A percentile compares a stretch with the other conserved stretches of the same genome.
Conservation (phyloP, 2,888 invertebrate species). For the Dione vanillae region DNA sequence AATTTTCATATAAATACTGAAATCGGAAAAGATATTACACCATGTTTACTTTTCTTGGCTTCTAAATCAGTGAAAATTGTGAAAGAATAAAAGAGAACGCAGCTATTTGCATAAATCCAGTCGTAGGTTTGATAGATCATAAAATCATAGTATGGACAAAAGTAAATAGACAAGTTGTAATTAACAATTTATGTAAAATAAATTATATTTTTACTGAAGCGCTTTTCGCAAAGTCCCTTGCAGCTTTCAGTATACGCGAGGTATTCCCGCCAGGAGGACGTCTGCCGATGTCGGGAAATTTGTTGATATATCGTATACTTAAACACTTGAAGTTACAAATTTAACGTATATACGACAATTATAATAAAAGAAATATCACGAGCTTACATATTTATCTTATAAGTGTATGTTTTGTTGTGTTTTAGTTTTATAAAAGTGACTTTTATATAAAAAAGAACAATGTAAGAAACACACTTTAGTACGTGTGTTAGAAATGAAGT, state of each 20-base stretch:
- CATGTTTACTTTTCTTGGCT: too few relatives aligned
- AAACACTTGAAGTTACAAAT: neutral
- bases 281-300: slow-evolving; percentile 19
- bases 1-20: too few relatives aligned
- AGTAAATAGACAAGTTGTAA: neutral
- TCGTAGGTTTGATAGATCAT: neutral
- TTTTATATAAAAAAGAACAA: neutral
- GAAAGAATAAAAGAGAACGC: neutral
- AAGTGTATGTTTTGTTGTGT: neutral
- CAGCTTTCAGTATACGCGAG: slow-evolving; percentile 15
- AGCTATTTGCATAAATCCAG: neutral
- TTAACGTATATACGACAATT: neutral
- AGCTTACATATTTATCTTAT: neutral
- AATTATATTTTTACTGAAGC: neutral
- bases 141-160: neutral
- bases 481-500: too few relatives aligned
- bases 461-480: neutral
- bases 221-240: neutral
- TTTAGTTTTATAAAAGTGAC: neutral
- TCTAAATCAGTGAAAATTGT: too few relatives aligned
- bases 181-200: slow-evolving; percentile 3
- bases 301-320: slow-evolving; percentile 1
- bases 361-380: neutral
- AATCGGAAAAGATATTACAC: too few relatives aligned
- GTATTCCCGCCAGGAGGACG: slow-evolving; percentile 5